Conservation (phyloP, 2,113 vertebrate species). For the Alces alces region DNA sequence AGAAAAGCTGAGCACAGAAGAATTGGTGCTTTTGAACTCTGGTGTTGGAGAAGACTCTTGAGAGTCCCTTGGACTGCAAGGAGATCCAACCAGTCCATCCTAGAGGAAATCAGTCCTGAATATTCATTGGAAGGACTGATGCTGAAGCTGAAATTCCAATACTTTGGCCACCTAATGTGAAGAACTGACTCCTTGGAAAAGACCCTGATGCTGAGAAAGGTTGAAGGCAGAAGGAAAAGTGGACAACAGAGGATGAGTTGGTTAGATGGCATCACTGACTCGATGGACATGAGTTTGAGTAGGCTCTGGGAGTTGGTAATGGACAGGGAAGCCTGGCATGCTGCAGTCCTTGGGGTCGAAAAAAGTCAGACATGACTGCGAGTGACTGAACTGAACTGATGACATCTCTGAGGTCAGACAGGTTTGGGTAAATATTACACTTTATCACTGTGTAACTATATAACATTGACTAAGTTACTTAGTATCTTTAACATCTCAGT, state of each 20-base stretch:
- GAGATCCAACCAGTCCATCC: not conserved
- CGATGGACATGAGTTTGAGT: not conserved
- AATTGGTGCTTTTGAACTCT: not conserved
- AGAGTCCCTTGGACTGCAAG: not conserved
- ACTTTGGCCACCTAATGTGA: too few relatives aligned
- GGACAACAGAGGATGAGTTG: not conserved
- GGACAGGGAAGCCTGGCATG: not conserved
- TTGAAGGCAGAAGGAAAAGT: not conserved
- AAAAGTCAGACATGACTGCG: not conserved
- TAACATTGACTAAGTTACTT: not conserved
- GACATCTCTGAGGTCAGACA: not conserved
- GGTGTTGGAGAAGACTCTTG: not conserved
- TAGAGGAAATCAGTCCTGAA: too few relatives aligned
- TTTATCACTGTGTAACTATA: not conserved
- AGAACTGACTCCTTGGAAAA: too few relatives aligned
- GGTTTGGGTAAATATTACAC: not conserved
- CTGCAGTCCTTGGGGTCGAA: not conserved
- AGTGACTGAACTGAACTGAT: not conserved
- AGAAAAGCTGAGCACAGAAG: not conserved
- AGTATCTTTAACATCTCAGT: not conserved
- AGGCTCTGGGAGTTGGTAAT: not conserved
- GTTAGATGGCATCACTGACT: not conserved
- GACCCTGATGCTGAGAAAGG: not conserved
- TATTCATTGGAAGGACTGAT: too few relatives aligned
- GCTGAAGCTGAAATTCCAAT: too few relatives aligned